Conservation (phyloP, 2,797 vertebrate species). For the Chromis chromis region DNA sequence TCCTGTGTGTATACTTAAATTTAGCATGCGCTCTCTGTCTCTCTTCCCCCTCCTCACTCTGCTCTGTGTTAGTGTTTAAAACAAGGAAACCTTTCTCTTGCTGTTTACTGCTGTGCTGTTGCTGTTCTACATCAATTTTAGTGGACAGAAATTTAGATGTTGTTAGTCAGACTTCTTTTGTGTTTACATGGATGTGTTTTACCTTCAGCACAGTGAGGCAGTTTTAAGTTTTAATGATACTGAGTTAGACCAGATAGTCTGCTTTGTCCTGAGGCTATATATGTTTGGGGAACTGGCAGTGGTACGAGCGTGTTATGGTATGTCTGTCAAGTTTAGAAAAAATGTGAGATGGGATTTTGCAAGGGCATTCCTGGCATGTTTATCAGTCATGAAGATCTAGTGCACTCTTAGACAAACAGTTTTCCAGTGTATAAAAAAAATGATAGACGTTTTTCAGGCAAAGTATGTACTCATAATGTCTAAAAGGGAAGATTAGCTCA, state of each 20-base stretch:
- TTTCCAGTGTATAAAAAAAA: no score
- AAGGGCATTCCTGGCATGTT: not conserved
- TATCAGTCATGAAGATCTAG: not conserved
- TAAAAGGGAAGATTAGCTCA: not conserved
- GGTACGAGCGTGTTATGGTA: not conserved
- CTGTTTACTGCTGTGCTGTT: constrained; percentile 3
- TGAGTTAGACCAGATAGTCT: not conserved
- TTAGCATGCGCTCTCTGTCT: not conserved
- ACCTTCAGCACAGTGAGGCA: not conserved
- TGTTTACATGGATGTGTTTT: not conserved
- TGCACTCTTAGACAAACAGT: not conserved
- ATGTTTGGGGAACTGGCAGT: not conserved
- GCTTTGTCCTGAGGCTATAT: not conserved
- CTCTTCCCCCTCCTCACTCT: not conserved
- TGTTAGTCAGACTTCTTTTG: not conserved
- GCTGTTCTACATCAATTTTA: not conserved
- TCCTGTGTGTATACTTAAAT: constrained; percentile 8
- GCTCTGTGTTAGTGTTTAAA: constrained; percentile 33
- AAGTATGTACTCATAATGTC: not conserved
- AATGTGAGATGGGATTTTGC: constrained; percentile 1
- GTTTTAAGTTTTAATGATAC: constrained; percentile 1
- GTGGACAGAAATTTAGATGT: not conserved
- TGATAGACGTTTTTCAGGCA: not conserved
- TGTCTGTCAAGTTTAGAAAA: not conserved
- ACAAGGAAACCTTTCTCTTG: constrained; percentile 43